A percentile compares a stretch with the other conserved stretches of the same genome.
Conservation (phyloP, 2,888 invertebrate species). For the Lasioglossum marginatum region DNA sequence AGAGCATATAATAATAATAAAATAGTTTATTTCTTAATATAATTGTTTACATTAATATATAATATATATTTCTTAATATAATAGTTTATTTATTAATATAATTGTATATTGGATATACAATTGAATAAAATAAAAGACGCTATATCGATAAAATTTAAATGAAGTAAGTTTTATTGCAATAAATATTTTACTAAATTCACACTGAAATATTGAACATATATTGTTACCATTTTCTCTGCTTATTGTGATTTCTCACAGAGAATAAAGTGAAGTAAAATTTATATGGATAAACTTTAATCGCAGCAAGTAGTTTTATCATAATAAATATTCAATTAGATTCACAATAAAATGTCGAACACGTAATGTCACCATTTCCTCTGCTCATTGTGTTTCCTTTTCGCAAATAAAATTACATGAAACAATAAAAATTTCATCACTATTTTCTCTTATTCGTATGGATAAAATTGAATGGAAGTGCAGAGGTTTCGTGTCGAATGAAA, state of each 20-base stretch:
- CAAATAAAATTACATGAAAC: background rate
- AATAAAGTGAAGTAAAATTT: background rate
- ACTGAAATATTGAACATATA: background rate
- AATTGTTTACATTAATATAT: too few species aligned
- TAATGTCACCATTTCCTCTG: background rate
- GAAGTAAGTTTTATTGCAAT: too few species aligned
- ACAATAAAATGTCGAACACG: background rate
- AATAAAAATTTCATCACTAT: too few species aligned
- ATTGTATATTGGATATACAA: too few species aligned
- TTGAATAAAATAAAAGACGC: too few species aligned
- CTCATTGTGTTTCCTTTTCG: background rate
- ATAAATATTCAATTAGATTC: background rate
- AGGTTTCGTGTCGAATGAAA: background rate
- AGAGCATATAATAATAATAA: background rate
- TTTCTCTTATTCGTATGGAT: background rate
- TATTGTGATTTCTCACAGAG: background rate
- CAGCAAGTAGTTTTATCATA: too few species aligned
- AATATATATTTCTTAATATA: too few species aligned
- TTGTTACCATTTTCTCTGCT: background rate
- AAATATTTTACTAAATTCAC: background rate
- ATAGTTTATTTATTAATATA: too few species aligned
- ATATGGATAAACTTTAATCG: too few species aligned
- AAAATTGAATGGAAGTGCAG: background rate
- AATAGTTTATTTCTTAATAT: too few species aligned
- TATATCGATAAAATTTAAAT: too few species aligned